phyloP scores from a whole-genome alignment of 2,797 vertebrate genomes.

The Rhynchonycteris naso region DNA sequence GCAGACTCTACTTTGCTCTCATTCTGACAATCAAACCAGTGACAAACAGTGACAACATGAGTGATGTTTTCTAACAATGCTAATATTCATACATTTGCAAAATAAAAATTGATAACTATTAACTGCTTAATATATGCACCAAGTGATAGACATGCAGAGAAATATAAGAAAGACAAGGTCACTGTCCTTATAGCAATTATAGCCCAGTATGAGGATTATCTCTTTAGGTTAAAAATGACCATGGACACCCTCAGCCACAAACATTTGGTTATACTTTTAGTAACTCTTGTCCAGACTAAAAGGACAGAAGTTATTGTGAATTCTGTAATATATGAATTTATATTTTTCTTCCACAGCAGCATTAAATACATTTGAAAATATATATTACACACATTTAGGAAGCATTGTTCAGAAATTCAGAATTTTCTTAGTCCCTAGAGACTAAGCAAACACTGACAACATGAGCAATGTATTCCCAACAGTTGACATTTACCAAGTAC shows the following conservation, averaged over 20 bases:
- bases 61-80: not conserved
- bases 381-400: not conserved
- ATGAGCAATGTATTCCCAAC: not conserved
- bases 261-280: not conserved
- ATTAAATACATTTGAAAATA: constrained; percentile 26
- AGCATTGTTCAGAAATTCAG: not conserved
- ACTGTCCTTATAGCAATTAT: not conserved
- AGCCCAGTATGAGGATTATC: not conserved
- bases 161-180: not conserved
- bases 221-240: constrained; percentile 3
- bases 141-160: not conserved
- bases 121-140: not conserved
- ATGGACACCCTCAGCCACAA: not conserved
- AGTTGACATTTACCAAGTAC: not conserved
- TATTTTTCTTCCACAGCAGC: not conserved
- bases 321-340: constrained; percentile 1
- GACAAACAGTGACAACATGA: not conserved
- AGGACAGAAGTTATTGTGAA: not conserved
- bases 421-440: not conserved
- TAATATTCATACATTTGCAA: not conserved
- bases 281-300: not conserved
- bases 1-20: not conserved
- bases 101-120: not conserved
- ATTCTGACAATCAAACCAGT: not conserved
- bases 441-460: too few relatives aligned